These are phyloP conservation scores for Cyrtorhinus lividipennis DNA, from an alignment of 1,140 invertebrate genomes.

Conservation along the genomic window DNA sequence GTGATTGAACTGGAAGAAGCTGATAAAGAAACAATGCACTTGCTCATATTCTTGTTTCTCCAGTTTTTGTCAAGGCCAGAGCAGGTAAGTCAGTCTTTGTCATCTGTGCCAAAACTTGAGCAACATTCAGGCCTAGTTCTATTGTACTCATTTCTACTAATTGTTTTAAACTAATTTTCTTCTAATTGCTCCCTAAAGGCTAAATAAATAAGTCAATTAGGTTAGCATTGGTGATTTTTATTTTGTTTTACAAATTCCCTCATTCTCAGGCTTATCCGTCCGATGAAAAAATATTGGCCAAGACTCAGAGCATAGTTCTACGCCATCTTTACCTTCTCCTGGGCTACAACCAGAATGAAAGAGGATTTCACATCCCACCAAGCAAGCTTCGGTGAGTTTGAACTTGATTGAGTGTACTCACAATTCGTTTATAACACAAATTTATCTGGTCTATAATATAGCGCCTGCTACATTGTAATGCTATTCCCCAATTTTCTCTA, in stretches of 20 bases:
- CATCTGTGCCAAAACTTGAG: background rate
- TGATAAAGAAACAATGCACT: constrained; percentile 88
- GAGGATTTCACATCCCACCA: constrained; percentile 78
- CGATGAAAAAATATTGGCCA: constrained; percentile 63
- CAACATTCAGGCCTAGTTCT: too few relatives aligned
- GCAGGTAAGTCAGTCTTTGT: constrained; percentile 39
- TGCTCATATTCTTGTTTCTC: constrained; percentile 91
- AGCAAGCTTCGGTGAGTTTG: constrained; percentile 55
- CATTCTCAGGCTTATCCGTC: constrained; percentile 57
- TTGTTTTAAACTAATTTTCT: too few relatives aligned
- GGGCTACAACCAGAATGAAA: constrained; percentile 85
- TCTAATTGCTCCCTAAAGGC: too few relatives aligned
- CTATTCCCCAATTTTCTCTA: constrained; percentile 26
- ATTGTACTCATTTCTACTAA: too few relatives aligned
- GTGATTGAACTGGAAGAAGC: constrained; percentile 87
- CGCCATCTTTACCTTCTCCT: constrained; percentile 84
- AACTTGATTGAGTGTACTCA: too few relatives aligned
- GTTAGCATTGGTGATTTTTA: too few relatives aligned
- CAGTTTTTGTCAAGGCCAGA: constrained; percentile 72
- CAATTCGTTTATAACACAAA: too few relatives aligned
- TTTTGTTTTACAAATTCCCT: too few relatives aligned
- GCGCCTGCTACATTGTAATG: too few relatives aligned
- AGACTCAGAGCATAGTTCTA: constrained; percentile 74
- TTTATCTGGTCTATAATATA: too few relatives aligned
- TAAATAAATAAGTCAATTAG: too few relatives aligned